These are phyloP conservation scores for Megaceryle maxima DNA, from an alignment of 2,113 vertebrate genomes.

Conservation along the genomic window DNA sequence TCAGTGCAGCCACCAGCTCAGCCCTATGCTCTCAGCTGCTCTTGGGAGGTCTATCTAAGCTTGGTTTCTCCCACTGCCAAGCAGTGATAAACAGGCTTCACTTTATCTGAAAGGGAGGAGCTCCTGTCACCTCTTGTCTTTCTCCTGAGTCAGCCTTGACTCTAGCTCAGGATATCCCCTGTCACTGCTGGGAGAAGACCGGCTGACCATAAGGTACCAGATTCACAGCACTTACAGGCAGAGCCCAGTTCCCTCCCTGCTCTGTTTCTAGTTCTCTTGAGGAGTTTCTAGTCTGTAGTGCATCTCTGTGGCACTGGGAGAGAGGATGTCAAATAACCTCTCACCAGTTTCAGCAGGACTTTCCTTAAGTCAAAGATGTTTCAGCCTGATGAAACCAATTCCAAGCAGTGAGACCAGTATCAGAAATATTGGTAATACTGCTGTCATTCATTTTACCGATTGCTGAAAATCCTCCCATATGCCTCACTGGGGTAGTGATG, in stretches of 20 bases:
- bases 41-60: not conserved
- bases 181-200: not conserved
- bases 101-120: not conserved
- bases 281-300: not conserved
- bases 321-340: not conserved
- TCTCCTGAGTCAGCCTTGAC: not conserved
- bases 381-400: not conserved
- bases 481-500: not conserved
- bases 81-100: not conserved
- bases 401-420: not conserved
- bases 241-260: not conserved
- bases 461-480: not conserved
- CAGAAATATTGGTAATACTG: not conserved
- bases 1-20: not conserved
- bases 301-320: not conserved
- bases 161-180: not conserved
- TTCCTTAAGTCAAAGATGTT: not conserved
- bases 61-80: not conserved
- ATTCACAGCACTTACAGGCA: accelerated
- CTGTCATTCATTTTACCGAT: not conserved
- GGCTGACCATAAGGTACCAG: not conserved
- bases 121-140: not conserved
- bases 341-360: not conserved
- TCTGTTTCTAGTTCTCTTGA: not conserved
- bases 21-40: not conserved